Evolutionary conservation across 2,113 vertebrate genomes (phyloP).

Genomic region (Festucalex cinctus): DNA sequence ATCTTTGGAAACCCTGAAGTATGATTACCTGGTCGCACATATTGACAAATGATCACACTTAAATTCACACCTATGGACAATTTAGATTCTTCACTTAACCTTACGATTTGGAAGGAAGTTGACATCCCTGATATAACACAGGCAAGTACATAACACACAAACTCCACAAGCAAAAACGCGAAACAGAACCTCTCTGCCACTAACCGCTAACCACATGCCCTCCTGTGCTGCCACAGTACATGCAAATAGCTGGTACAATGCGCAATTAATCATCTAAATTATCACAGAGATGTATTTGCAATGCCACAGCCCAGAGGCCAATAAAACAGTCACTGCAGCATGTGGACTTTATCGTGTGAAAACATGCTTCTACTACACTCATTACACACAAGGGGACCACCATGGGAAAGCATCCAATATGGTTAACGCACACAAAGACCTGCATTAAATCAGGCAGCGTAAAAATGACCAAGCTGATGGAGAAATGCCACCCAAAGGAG

Average conservation of each 20-base stretch:
- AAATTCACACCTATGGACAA: not conserved
- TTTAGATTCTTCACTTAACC: not conserved
- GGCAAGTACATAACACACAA: not conserved
- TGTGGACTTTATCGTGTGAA: conserved; percentile 4
- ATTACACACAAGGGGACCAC: conserved; percentile 31
- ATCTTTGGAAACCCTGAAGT: too few species aligned
- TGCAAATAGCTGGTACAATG: not conserved
- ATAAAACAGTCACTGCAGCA: conserved; percentile 4
- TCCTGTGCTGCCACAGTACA: not conserved
- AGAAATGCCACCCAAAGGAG: not conserved
- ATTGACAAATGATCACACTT: not conserved
- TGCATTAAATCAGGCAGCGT: conserved; percentile 11
- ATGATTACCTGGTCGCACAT: not conserved
- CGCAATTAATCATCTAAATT: not conserved
- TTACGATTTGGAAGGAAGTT: not conserved
- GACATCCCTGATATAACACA: not conserved
- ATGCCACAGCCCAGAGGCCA: not conserved
- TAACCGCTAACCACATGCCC: not conserved
- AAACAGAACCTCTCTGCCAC: not conserved
- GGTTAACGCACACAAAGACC: conserved; percentile 37
- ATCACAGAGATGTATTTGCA: not conserved
- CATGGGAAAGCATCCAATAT: conserved; percentile 43
- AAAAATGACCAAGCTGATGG: not conserved
- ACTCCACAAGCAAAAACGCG: not conserved
- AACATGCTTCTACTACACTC: conserved; percentile 6